Percentiles rank a stretch among this genome's conserved stretches.
These are phyloP conservation scores for Hydrochoerus hydrochaeris DNA, from an alignment of 2,113 vertebrate species.

Conservation along the genomic window DNA sequence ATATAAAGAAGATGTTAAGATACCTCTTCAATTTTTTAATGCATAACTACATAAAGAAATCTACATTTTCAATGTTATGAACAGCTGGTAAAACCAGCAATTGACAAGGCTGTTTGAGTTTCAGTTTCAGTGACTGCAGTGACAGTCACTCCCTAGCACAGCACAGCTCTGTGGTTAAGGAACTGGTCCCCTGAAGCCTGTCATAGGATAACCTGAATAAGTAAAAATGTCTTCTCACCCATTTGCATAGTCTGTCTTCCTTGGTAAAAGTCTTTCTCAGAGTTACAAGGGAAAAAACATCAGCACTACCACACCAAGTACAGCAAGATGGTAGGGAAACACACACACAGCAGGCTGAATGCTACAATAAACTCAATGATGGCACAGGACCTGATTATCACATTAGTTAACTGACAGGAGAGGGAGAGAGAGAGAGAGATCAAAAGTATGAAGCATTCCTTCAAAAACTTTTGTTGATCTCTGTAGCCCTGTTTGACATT, in stretches of 20 bases:
- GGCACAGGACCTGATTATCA: background rate
- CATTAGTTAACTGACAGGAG: slow-evolving; percentile 25
- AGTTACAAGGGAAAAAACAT: background rate
- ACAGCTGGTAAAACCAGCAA: background rate
- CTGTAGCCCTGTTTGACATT: background rate
- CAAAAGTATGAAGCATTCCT: background rate
- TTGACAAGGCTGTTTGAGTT: background rate
- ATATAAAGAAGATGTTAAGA: background rate
- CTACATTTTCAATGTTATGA: background rate
- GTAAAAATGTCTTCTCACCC: background rate
- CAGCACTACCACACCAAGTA: background rate
- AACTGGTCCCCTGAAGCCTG: background rate
- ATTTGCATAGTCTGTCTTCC: background rate
- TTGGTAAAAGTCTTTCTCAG: slow-evolving; percentile 1
- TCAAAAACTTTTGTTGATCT: slow-evolving; percentile 3
- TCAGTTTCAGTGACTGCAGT: background rate
- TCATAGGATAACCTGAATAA: background rate
- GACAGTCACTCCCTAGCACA: background rate
- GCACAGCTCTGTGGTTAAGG: background rate
- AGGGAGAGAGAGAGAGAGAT: slow-evolving; percentile 35
- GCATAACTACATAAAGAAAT: background rate
- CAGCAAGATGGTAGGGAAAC: background rate
- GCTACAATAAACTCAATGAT: background rate
- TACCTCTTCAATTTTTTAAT: background rate
- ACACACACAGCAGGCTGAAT: background rate